These are phyloP conservation scores for Sipunculus nudus DNA, from an alignment of 2,888 invertebrate species.

Conservation along the genomic window DNA sequence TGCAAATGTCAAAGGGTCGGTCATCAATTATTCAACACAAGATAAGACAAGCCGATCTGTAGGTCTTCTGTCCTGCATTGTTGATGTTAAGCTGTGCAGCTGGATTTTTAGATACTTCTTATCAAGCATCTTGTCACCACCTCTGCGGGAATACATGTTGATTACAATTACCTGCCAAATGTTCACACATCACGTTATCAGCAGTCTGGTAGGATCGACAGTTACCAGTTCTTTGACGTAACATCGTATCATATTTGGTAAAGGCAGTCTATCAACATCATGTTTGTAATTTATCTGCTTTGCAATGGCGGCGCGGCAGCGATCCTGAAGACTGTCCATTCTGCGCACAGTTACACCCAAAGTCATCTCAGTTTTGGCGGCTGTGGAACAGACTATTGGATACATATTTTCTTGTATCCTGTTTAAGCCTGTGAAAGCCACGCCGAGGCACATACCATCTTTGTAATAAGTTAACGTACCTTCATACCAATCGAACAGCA, in stretches of 20 bases:
- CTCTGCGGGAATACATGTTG: too few relatives aligned
- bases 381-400: constrained; percentile 78
- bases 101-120: too few relatives aligned
- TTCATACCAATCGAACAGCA: constrained; percentile 74
- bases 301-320: constrained; percentile 70
- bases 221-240: constrained; percentile 71
- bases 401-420: constrained; percentile 73
- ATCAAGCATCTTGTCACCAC: too few relatives aligned
- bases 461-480: constrained; percentile 79
- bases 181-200: too few relatives aligned
- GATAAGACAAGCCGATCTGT: too few relatives aligned
- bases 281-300: constrained; percentile 69
- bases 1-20: too few relatives aligned
- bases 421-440: constrained; percentile 75
- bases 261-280: constrained; percentile 71
- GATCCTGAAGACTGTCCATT: constrained; percentile 76
- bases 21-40: too few relatives aligned
- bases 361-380: constrained; percentile 80
- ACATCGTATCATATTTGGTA: constrained; percentile 72
- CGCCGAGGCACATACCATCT: constrained; percentile 75
- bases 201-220: too few relatives aligned
- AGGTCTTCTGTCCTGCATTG: too few relatives aligned
- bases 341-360: constrained; percentile 72
- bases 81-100: too few relatives aligned
- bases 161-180: too few relatives aligned